These are phyloP conservation scores for Hippotragus niger DNA, from an alignment of 2,113 vertebrate genomes.

Conservation along the genomic window DNA sequence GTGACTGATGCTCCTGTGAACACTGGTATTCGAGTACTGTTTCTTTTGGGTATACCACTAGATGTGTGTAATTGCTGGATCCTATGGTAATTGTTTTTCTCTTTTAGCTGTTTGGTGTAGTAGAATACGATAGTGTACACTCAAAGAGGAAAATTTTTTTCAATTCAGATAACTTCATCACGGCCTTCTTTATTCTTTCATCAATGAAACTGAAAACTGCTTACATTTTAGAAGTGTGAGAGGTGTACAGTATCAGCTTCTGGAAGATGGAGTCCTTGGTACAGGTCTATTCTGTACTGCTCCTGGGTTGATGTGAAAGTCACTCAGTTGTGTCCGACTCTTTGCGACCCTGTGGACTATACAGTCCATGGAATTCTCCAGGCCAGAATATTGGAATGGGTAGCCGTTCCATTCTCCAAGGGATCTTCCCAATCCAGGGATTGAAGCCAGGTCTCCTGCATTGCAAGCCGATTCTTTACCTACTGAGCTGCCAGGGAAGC, in stretches of 20 bases:
- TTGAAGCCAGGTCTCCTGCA: not conserved
- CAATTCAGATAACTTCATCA: not conserved
- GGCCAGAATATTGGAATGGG: not conserved
- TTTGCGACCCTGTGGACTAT: not conserved
- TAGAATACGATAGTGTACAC: not conserved
- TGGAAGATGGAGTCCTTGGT: not conserved
- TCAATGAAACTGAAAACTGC: not conserved
- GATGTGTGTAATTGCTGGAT: not conserved
- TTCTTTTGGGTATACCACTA: not conserved
- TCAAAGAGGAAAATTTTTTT: not conserved
- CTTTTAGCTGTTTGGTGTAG: not conserved
- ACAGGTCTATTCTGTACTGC: not conserved
- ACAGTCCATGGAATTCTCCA: not conserved
- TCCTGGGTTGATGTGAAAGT: not conserved
- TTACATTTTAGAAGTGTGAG: not conserved
- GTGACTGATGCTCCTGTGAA: not conserved
- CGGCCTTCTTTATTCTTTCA: not conserved
- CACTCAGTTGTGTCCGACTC: not conserved
- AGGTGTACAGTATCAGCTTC: not conserved
- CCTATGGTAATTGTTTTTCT: not conserved
- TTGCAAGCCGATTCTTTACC: not conserved
- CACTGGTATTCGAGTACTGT: not conserved
- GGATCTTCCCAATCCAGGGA: not conserved
- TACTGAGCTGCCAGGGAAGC: not conserved
- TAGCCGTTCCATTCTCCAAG: not conserved